Evolutionary conservation across 2,888 invertebrate genomes (phyloP).

Genomic region (Exocentrus adspersus): DNA sequence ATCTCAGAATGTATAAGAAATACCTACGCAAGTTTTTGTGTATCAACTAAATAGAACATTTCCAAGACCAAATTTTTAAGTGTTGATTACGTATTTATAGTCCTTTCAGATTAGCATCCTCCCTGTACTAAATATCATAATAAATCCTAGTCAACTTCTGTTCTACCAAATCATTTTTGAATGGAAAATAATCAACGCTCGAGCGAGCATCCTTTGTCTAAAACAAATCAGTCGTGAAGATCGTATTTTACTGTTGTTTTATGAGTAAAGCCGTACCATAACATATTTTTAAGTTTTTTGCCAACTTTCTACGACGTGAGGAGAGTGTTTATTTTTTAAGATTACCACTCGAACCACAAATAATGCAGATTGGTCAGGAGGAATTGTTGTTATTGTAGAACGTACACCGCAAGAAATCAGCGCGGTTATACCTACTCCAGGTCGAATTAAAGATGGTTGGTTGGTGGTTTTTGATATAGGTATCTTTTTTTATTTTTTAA

Average conservation of each 20-base stretch:
- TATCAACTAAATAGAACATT: too few relatives aligned
- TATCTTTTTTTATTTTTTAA: too few relatives aligned
- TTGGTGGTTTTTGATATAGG: too few relatives aligned
- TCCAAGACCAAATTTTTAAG: too few relatives aligned
- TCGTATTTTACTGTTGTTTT: slow-evolving; percentile 13
- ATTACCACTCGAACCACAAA: slow-evolving; percentile 26
- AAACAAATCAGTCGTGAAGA: slow-evolving; percentile 27
- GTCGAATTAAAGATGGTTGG: slow-evolving; percentile 1
- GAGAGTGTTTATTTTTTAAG: slow-evolving; percentile 21
- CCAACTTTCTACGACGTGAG: slow-evolving; percentile 17
- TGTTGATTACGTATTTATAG: too few relatives aligned
- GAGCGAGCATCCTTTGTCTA: slow-evolving; percentile 25
- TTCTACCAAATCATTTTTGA: slow-evolving; percentile 17
- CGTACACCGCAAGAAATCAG: slow-evolving; percentile 11
- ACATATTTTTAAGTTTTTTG: slow-evolving; percentile 18
- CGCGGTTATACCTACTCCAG: too few relatives aligned
- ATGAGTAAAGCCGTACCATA: slow-evolving; percentile 6
- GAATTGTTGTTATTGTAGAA: slow-evolving; percentile 15
- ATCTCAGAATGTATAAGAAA: too few relatives aligned
- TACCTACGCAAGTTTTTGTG: too few relatives aligned
- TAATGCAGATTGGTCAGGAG: slow-evolving; percentile 12
- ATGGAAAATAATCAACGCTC: slow-evolving; percentile 20
- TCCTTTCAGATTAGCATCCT: too few relatives aligned
- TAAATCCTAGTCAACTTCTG: background rate
- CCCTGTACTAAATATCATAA: slow-evolving; percentile 8